Evolutionary conservation across 2,888 invertebrate species (phyloP).

Genomic region (Tenodera sinensis): DNA sequence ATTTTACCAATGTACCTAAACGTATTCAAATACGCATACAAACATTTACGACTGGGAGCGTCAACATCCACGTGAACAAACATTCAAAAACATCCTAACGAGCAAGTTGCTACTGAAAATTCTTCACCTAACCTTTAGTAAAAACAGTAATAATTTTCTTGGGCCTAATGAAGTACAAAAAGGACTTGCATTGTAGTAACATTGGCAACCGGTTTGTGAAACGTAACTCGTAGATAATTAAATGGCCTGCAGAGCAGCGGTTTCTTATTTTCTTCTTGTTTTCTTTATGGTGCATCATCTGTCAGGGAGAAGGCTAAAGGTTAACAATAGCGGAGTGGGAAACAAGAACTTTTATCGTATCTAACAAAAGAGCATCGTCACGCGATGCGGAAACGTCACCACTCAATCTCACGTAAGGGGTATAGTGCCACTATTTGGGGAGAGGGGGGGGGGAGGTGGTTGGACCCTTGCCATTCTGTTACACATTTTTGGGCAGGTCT

Average conservation of each 20-base stretch:
- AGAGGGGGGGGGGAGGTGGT: background rate
- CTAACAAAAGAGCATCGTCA: background rate
- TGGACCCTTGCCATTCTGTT: background rate
- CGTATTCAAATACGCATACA: too few species aligned
- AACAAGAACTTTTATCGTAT: background rate
- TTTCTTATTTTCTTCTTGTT: background rate
- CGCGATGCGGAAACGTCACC: conserved; percentile 8
- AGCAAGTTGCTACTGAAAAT: too few species aligned
- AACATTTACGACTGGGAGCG: too few species aligned
- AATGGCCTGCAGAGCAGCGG: background rate
- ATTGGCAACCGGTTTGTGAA: background rate
- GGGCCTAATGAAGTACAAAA: too few species aligned
- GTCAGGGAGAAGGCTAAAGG: background rate
- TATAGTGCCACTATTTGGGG: background rate
- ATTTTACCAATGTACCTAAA: too few species aligned
- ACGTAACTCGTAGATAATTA: background rate
- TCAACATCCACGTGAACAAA: too few species aligned
- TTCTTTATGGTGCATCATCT: background rate
- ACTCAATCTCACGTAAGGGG: background rate
- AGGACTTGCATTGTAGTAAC: background rate
- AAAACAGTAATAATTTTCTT: too few species aligned
- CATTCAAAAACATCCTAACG: too few species aligned
- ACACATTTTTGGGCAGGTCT: background rate
- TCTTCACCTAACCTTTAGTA: too few species aligned
- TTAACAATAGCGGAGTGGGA: background rate